Conservation (phyloP, 2,888 invertebrate species). For the Archips crataeganus region DNA sequence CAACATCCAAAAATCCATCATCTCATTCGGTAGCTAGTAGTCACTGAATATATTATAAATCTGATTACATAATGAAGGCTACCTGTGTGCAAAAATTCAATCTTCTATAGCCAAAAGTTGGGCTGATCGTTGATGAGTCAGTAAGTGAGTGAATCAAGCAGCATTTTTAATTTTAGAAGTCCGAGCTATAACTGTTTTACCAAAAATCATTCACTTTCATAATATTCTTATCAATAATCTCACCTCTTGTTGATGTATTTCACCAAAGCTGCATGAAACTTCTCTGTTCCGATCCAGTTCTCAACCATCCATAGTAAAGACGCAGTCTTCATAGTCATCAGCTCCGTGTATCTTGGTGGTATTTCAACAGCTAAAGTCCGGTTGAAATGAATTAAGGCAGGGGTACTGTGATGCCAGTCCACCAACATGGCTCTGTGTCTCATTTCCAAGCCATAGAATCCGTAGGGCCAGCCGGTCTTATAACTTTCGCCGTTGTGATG, state of each 20-base stretch:
- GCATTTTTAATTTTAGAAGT: too few species aligned
- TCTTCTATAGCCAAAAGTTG: too few species aligned
- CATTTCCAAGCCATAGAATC: slow-evolving; percentile 67
- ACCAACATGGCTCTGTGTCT: slow-evolving; percentile 71
- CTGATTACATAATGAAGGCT: too few species aligned
- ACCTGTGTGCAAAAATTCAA: too few species aligned
- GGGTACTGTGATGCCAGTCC: slow-evolving; percentile 70
- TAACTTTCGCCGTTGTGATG: slow-evolving; percentile 55
- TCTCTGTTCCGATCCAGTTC: slow-evolving; percentile 74
- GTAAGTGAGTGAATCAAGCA: too few species aligned
- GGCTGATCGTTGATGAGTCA: too few species aligned
- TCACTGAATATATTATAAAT: too few species aligned
- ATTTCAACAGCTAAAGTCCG: slow-evolving; percentile 69
- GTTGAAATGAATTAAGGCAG: slow-evolving; percentile 68
- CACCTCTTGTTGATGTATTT: slow-evolving; percentile 71
- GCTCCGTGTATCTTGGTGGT: slow-evolving; percentile 64
- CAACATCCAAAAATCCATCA: too few species aligned
- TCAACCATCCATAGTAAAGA: slow-evolving; percentile 80
- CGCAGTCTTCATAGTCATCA: slow-evolving; percentile 77
- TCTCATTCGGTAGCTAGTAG: too few species aligned
- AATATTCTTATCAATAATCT: slow-evolving; percentile 11
- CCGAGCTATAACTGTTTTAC: too few species aligned
- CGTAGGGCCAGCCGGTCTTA: slow-evolving; percentile 52
- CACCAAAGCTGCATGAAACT: slow-evolving; percentile 66
- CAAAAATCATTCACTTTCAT: too few species aligned